Conservation (phyloP, 2,797 vertebrate species). For the Eremophila alpestris region DNA sequence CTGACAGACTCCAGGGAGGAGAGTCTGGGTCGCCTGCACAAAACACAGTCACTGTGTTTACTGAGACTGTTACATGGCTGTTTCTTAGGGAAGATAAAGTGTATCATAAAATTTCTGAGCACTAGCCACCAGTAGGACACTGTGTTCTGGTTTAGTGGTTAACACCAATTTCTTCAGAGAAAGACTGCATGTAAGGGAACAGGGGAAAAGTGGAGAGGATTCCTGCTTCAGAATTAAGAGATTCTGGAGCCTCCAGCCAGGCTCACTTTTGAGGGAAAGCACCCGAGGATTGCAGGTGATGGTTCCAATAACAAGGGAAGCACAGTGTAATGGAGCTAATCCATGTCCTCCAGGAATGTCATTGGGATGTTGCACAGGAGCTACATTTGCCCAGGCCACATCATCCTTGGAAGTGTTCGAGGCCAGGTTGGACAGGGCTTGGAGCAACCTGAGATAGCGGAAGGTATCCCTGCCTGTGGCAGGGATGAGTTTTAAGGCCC, state of each 20-base stretch:
- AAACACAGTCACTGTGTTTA: not conserved
- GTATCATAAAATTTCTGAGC: not conserved
- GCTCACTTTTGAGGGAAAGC: not conserved
- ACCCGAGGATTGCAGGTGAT: not conserved
- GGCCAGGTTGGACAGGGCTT: not conserved
- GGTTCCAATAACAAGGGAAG: not conserved
- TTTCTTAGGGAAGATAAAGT: not conserved
- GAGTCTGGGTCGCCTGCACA: not conserved
- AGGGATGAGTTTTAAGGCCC: not conserved
- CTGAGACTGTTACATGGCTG: not conserved
- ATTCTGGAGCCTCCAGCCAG: not conserved
- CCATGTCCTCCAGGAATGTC: not conserved
- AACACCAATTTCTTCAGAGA: not conserved
- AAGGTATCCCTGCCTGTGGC: not conserved
- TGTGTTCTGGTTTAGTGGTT: not conserved
- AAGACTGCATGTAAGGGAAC: not conserved
- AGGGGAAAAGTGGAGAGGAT: not conserved
- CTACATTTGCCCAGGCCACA: not conserved
- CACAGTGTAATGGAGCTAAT: not conserved
- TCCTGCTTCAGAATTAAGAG: not conserved
- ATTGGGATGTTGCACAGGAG: not conserved
- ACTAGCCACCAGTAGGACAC: not conserved
- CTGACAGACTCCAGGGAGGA: not conserved
- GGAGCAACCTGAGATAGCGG: not conserved
- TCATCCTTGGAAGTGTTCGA: not conserved